Percentiles rank a stretch among this genome's conserved stretches.
phyloP scores from a whole-genome alignment of 2,113 vertebrate species.

The Cinclus mexicanus region DNA sequence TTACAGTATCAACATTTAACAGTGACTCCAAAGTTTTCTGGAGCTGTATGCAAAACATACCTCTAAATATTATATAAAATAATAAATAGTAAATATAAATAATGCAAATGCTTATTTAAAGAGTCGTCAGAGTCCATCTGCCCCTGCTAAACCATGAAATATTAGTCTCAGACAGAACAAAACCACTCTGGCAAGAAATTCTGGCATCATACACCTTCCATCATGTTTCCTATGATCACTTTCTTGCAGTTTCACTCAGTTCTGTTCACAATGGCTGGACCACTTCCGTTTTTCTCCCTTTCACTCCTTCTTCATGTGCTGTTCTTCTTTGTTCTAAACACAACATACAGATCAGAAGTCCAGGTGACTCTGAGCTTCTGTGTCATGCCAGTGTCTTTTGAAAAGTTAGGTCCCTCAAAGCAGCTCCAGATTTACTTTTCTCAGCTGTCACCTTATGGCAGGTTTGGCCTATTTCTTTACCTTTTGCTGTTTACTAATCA shows the following conservation, averaged over 20 bases:
- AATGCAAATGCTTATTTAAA: not conserved
- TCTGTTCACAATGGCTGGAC: not conserved
- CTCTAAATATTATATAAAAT: not conserved
- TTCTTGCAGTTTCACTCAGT: not conserved
- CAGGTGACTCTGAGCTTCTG: not conserved
- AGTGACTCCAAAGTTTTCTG: not conserved
- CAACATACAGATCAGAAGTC: not conserved
- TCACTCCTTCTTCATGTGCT: not conserved
- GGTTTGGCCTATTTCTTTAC: not conserved
- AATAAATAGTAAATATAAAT: not conserved
- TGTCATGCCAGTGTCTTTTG: not conserved
- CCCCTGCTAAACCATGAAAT: not conserved
- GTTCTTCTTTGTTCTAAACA: not conserved
- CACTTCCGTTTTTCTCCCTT: not conserved
- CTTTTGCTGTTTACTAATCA: not conserved
- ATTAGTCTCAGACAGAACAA: not conserved
- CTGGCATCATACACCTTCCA: not conserved
- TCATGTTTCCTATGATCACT: not conserved
- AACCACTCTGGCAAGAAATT: not conserved
- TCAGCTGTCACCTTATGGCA: not conserved
- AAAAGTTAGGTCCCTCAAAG: not conserved
- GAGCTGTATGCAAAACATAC: not conserved
- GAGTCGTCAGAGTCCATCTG: not conserved
- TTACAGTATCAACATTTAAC: not conserved
- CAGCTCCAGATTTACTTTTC: not conserved